Percentiles rank a stretch among this genome's conserved stretches.
These are phyloP conservation scores for Pyrocephalus nanus DNA, from an alignment of 2,797 vertebrate genomes.

Conservation along the genomic window DNA sequence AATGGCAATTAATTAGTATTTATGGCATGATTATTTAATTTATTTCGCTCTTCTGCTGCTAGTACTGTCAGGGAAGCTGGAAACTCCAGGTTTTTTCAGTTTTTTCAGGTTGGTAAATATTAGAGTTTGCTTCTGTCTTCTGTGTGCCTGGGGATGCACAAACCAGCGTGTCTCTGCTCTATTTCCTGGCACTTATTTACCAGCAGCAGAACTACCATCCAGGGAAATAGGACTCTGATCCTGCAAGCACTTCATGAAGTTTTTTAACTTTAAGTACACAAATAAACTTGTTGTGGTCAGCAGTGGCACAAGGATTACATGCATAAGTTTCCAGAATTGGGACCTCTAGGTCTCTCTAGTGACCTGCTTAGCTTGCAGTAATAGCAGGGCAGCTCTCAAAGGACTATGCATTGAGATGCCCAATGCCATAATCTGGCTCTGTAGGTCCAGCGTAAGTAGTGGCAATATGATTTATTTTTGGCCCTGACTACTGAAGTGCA, in stretches of 20 bases:
- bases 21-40: conserved; percentile 67
- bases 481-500: not conserved
- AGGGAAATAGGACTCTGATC: conserved; percentile 65
- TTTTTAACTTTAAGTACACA: conserved; percentile 68
- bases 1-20: conserved; percentile 71
- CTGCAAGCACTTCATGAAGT: conserved; percentile 62
- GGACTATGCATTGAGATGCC: not conserved
- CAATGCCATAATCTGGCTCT: not conserved
- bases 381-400: conserved; percentile 38
- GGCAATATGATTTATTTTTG: not conserved
- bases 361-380: conserved; percentile 57
- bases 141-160: conserved; percentile 50
- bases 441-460: not conserved
- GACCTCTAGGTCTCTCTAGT: conserved; percentile 49
- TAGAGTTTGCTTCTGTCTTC: conserved; percentile 50
- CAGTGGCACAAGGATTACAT: conserved; percentile 45
- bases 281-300: conserved; percentile 67
- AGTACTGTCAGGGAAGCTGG: conserved; percentile 14
- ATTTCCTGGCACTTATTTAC: conserved; percentile 66
- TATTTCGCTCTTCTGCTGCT: conserved; percentile 55
- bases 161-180: conserved; percentile 60
- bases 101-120: conserved; percentile 56
- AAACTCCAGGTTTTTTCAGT: conserved; percentile 36
- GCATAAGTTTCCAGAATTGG: conserved; percentile 56
- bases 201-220: conserved; percentile 55